Evolutionary conservation across 2,888 invertebrate genomes (phyloP).

Genomic region (Xylota sylvarum): DNA sequence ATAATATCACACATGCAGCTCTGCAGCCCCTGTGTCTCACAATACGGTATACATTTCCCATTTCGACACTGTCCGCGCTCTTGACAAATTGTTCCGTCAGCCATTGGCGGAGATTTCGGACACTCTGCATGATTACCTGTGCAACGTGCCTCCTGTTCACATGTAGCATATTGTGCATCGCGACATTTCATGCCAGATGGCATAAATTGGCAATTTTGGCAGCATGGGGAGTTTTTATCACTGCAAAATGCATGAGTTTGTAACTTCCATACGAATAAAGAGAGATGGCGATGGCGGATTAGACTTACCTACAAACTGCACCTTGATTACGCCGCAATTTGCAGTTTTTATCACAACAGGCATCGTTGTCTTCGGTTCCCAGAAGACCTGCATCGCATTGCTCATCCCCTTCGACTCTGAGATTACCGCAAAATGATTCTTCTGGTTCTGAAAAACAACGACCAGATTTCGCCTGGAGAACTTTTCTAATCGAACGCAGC

Average conservation of each 20-base stretch:
- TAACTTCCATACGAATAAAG: background rate
- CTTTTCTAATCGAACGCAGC: constrained; percentile 95
- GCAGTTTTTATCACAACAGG: constrained; percentile 97
- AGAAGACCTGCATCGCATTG: constrained; percentile 98
- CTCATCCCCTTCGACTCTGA: constrained; percentile 97
- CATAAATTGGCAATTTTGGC: constrained; percentile 95
- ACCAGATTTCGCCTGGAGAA: constrained; percentile 95
- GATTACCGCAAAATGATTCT: constrained; percentile 98
- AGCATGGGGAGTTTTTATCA: constrained; percentile 98
- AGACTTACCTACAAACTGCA: constrained; percentile 93
- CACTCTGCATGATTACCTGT: constrained; percentile 93
- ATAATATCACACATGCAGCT: constrained; percentile 99
- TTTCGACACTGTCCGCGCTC: constrained; percentile 95
- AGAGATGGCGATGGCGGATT: background rate
- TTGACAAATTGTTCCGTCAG: constrained; percentile 91
- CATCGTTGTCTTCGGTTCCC: constrained; percentile 96
- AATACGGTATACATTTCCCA: constrained; percentile 97
- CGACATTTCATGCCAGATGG: constrained; percentile 93
- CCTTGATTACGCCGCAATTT: constrained; percentile 92
- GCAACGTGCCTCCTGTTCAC: constrained; percentile 96
- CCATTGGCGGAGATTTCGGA: constrained; percentile 92
- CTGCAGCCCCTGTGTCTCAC: constrained; percentile 96
- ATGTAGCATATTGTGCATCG: constrained; percentile 95
- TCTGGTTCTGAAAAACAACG: constrained; percentile 97
- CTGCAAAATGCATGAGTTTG: constrained; percentile 85